Base-by-base conservation (phyloP, 2,797 vertebrate species). In the Pyrocephalus nanus region DNA sequence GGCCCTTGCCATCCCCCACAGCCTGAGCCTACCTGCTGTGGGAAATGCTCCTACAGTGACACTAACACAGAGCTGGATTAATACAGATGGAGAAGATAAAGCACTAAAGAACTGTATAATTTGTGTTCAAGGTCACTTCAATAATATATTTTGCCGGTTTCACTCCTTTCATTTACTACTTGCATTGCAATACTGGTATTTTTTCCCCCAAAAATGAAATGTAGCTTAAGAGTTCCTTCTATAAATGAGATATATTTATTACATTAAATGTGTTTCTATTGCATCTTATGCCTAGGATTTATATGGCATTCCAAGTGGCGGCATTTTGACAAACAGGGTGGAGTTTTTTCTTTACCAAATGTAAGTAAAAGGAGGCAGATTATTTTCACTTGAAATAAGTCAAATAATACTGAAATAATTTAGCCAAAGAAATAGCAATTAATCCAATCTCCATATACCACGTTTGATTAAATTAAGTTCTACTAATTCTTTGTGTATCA, bases 1-100 rank as follows among this genome's bases (percentile, higher is more conserved):
- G 42, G 26, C 23, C 38, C 36, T 30, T 47, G 0, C 12, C 4
- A 4, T 20, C 8, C 38, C 61, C 53, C 1, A 1, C 53, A 53
- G 61, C 57, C 45, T 1, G 3, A 29, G 34, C 21, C 27, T 48
- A 29, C 17, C 32, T 2, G 0, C 22, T 21, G 43, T 70, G 61
- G 21, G 27, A 42, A 18, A 0, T 12, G 29, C 79, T 88, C 54
- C 54, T 4, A 0, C 29, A 45, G 22, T 43, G 17, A 48, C 3
- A 2, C 15, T 14, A 6, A 36, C 14, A 7, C 47, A 26, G 21
- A 4, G 27, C 61, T 64, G 48, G 3, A 19, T 60, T 29, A 36
- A 43, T 15, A 42, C 4, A 23, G 19, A 13, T 4, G 48, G 54
- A 50, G 60, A 25, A 50, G 60, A 30, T 7, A n/a, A 42, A 71